Evolutionary conservation across 2,797 vertebrate genomes (phyloP), one percentile per base, ranked within the genome.

Genomic region (Cichlasoma orientale): DNA sequence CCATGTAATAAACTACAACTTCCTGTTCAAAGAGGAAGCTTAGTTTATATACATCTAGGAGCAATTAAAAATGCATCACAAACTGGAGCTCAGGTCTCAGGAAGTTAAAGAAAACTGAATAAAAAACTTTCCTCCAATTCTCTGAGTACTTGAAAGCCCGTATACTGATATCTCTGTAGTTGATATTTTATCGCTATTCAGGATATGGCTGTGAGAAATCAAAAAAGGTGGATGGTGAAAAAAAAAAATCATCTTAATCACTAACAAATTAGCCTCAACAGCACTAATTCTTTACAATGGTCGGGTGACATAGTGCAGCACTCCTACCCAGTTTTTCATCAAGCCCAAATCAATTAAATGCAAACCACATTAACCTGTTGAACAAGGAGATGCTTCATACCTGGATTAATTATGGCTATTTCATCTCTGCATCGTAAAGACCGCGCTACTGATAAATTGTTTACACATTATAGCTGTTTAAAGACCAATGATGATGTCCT

Each of bases 401-500:
- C 36, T 38, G 41, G 66, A 90, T 89, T 83, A 79, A 87, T 92
- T 69, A 75, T n/a, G 18, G 21, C 70, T 47, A 83, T 84, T 87
- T 82, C 83, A 82, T 78, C 31, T 68, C 78, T 80, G 75, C 76
- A 78, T 87, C 38, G 21, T 31, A 74, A 79, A 74, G 29, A 78
- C 27, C 56, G 31, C 18, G 54, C 59, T 9, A 11, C 70, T 86
- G 80, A 91, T 89, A 77, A 82, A 87, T 82, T 72, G 38, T 59
- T 27, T 14, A 59, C 80, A 70, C 74, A 80, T 71, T 55, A 83
- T 55, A 80, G 80, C 69, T 82, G 57, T 79, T 66, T 86, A 83
- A 88, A 90, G 82, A 89, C 82, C 38, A 56, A 85, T 86, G 72
- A 92, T 88, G 21, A 16, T 27, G 59, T 76, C 50, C 63, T 74